phyloP scores from a whole-genome alignment of 2,113 vertebrate species.

The Verasper variegatus region DNA sequence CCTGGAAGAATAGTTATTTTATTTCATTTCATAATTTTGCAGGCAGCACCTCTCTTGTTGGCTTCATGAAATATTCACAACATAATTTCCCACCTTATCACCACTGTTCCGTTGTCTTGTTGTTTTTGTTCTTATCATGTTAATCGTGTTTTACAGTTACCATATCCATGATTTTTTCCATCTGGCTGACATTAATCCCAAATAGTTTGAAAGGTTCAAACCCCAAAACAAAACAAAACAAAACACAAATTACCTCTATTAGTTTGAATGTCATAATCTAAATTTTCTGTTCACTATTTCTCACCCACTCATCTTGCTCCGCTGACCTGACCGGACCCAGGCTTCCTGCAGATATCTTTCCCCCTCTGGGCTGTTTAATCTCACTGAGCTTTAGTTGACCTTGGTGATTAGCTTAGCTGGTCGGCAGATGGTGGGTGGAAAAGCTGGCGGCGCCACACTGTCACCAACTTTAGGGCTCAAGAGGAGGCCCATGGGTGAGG shows the following conservation, averaged over 20 bases:
- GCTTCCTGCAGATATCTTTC: conserved; percentile 37
- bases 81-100: neutral
- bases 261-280: neutral
- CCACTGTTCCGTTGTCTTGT: neutral
- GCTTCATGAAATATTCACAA: neutral
- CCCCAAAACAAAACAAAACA: neutral
- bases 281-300: conserved; percentile 9
- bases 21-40: conserved; percentile 7
- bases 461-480: conserved; percentile 65
- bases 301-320: neutral
- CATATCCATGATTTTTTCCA: neutral
- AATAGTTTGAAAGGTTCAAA: neutral
- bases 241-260: neutral
- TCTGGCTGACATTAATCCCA: neutral
- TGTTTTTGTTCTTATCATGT: neutral
- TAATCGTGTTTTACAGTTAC: neutral
- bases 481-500: conserved; percentile 43
- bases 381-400: conserved; percentile 68
- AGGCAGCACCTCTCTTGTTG: neutral
- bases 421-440: conserved; percentile 56
- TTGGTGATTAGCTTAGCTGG: conserved; percentile 66
- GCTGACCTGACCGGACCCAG: conserved; percentile 39
- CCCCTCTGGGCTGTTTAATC: conserved; percentile 52
- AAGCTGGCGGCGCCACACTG: conserved; percentile 56
- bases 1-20: conserved; percentile 44